Evolutionary conservation across 1,140 invertebrate species (phyloP), one percentile per base, ranked within the genome.

Genomic region (Euura lappo): DNA sequence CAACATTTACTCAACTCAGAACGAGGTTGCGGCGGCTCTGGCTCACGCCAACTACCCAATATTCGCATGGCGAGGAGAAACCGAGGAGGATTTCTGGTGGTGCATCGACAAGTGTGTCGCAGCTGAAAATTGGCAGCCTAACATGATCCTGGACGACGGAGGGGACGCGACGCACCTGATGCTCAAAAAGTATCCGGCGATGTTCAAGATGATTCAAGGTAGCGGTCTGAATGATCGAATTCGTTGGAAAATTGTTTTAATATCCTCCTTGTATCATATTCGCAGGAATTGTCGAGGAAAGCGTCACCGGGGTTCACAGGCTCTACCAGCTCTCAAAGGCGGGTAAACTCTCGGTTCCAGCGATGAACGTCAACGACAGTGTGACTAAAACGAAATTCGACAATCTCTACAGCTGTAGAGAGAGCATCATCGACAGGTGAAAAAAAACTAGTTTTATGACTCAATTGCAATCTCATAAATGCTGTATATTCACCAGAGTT

Each of bases 331-430:
- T 99, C 45, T 97, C 96, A 13, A 98, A 98, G 88, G 94, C 95
- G 44, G 95, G 95, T 70, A 98, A 98, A 88, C 88, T 99, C 60
- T 94, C 94, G 11, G 96, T 99, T n/a, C 98, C 98, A 2, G 98
- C 98, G 2, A 99, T 99, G 96, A 99, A 99, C 88, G 97, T 99
- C 45, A 99, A 99, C 84, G 98, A 99, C 88, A 98, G 96, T 43
- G 97, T 99, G 6, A 99, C 97, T 0, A 99, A 99, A 91, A 99
- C 97, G n/a, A 99, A 99, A 89, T 99, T 98, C 86, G 98, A 99
- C 85, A 99, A 98, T 88, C 89, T 98, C 43, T 98, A 98, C 85
- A 96, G 95, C 77, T 98, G 96, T 86, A 90, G 95, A 45, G 95
- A 97, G 88, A 95, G 94, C 71, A 95, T 97, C 79, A 91, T 97